Percentiles rank a stretch among this genome's conserved stretches.
Conservation (phyloP, 2,113 vertebrate species). For the Picathartes gymnocephalus region DNA sequence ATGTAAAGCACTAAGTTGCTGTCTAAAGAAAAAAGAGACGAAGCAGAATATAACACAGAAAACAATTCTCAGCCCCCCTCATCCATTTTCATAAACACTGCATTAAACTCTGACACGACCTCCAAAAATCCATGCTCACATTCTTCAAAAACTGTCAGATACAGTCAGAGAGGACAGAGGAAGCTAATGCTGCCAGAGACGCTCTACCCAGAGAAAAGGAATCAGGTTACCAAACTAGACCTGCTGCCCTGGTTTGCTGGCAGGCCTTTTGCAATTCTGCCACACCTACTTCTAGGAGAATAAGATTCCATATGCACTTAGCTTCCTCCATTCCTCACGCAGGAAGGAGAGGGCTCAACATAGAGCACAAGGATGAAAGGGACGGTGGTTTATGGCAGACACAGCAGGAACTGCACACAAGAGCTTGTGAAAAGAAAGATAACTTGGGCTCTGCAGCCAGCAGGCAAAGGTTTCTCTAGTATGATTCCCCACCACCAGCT, state of each 20-base stretch:
- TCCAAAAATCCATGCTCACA: conserved; percentile 46
- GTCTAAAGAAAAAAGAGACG: background rate
- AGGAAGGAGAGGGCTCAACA: background rate
- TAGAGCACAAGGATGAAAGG: background rate
- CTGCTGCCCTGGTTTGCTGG: background rate
- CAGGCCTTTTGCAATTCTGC: background rate
- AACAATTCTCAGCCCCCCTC: conserved; percentile 1
- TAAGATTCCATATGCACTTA: background rate
- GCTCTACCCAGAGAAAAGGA: background rate
- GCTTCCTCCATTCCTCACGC: background rate
- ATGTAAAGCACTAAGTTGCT: background rate
- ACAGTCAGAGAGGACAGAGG: background rate
- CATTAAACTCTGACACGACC: conserved; percentile 32
- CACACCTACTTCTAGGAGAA: background rate
- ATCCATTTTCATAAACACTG: conserved; percentile 36
- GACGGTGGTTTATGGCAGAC: background rate
- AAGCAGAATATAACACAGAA: background rate
- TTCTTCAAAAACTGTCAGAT: conserved; percentile 17
- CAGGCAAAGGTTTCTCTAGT: background rate
- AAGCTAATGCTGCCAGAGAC: background rate
- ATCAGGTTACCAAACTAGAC: background rate
- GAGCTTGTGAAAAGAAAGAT: background rate
- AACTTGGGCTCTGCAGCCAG: background rate
- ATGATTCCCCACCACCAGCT: background rate
- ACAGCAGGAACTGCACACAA: background rate